A percentile compares a stretch with the other conserved stretches of the same genome.
These are phyloP conservation scores for Acanthornis magna DNA, from an alignment of 2,797 vertebrate genomes.

Conservation along the genomic window DNA sequence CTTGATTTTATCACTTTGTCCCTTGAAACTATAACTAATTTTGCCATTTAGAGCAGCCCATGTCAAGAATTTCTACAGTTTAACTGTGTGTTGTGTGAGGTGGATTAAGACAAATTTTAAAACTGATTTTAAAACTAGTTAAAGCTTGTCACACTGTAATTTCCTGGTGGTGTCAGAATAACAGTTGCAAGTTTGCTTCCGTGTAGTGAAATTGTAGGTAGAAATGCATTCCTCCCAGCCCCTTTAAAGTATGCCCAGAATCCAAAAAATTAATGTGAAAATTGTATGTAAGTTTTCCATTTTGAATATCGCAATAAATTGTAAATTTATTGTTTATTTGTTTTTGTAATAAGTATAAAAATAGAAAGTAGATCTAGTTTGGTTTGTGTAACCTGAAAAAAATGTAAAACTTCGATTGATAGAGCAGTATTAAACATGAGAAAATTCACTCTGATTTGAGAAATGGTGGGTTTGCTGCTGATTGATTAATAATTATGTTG, in stretches of 20 bases:
- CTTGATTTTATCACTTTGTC: background rate
- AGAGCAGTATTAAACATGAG: background rate
- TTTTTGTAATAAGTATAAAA: background rate
- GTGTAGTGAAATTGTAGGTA: background rate
- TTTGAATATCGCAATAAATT: background rate
- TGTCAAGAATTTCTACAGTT: background rate
- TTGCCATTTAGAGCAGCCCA: background rate
- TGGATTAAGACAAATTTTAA: background rate
- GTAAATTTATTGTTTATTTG: background rate
- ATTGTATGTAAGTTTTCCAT: background rate
- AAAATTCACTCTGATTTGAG: background rate
- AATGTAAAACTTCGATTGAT: background rate
- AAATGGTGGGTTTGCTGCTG: background rate
- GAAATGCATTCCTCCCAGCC: background rate
- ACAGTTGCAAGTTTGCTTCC: background rate
- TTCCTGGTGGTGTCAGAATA: background rate
- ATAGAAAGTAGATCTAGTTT: background rate
- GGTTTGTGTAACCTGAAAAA: background rate
- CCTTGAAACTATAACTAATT: background rate
- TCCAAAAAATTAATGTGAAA: background rate
- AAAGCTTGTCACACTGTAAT: background rate
- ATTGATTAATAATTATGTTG: background rate
- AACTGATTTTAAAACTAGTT: background rate
- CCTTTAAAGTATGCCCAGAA: background rate
- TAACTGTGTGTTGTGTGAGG: background rate